A percentile compares a stretch with the other conserved stretches of the same genome.
Evolutionary conservation across 1,140 invertebrate species (phyloP).

Genomic region (Platyura marginata): DNA sequence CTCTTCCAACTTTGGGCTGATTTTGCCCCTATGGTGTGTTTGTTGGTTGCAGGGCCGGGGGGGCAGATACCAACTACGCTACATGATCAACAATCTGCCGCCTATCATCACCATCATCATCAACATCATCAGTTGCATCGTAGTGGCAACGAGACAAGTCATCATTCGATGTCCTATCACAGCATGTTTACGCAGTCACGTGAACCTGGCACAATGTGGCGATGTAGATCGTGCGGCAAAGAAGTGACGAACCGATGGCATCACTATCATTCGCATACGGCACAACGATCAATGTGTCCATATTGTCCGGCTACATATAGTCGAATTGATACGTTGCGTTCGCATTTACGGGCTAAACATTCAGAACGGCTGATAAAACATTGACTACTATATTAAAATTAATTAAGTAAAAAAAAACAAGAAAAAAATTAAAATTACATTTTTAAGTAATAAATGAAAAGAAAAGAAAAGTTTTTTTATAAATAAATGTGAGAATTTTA

Average conservation of each 20-base stretch:
- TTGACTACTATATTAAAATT: neutral
- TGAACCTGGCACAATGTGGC: slow-evolving; percentile 46
- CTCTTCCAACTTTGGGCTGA: slow-evolving; percentile 18
- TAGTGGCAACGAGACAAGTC: slow-evolving; percentile 1
- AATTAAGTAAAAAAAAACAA: neutral
- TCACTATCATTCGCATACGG: slow-evolving; percentile 65
- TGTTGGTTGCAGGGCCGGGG: slow-evolving; percentile 20
- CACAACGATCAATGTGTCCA: slow-evolving; percentile 57
- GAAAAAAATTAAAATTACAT: neutral
- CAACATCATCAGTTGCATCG: neutral
- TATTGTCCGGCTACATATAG: slow-evolving; percentile 72
- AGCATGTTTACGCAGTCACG: slow-evolving; percentile 56
- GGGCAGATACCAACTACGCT: slow-evolving; percentile 9
- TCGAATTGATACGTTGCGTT: slow-evolving; percentile 62
- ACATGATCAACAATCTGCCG: neutral
- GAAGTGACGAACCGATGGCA: slow-evolving; percentile 74
- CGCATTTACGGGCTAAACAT: slow-evolving; percentile 57
- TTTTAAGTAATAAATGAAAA: neutral
- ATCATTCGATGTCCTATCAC: slow-evolving; percentile 48
- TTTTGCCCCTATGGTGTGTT: slow-evolving; percentile 20
- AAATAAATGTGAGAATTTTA: neutral
- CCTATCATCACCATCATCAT: neutral
- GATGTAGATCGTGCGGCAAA: slow-evolving; percentile 63
- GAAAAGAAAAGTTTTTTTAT: neutral
- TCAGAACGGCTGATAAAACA: slow-evolving; percentile 26